Evolutionary conservation across 2,113 vertebrate species (phyloP), one percentile per base, ranked within the genome.

Genomic region (Pedionomus torquatus): DNA sequence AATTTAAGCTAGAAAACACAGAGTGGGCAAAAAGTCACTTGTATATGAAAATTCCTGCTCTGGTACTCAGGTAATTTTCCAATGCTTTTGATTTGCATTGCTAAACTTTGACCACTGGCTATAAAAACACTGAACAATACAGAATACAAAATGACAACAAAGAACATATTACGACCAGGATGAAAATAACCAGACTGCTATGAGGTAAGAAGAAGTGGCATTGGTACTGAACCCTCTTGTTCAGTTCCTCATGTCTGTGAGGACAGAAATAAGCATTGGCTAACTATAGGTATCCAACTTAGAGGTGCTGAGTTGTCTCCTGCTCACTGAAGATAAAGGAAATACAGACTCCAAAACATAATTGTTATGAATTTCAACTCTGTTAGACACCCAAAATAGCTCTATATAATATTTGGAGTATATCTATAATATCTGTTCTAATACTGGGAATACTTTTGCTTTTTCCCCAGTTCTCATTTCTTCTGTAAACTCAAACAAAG

Each of bases 41-140:
- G 1, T 23, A n/a, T 5, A 41, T 48, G 28, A 82, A 65, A 58
- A 87, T 23, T 89, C 26, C 15, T 68, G 33, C 57, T 79, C 33
- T 31, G 35, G 25, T 54, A 78, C 9, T 41, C 25, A 26, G 13
- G 5, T 30, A 87, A 20, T 83, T 93, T 86, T 83, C 41, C 39
- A 90, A 0, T 0, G 0, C 83, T 88, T 88, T 60, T 3, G 3
- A 70, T 77, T 51, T 8, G 44, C 25, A 55, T 30, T 76, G 11
- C 31, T 43, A 54, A 92, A 70, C 30, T 69, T 19, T 28, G 37
- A 91, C 31, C 58, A 31, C 20, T 9, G 5, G 6, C 37, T 78
- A 85, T 37, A 85, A 69, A 91, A 60, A 54, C 17, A 68, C 9
- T 25, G 49, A 74, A 39, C 11, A 46, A 72, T 11, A 61, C 10